Conservation (phyloP, 2,113 vertebrate species). For the Balaenoptera acutorostrata region DNA sequence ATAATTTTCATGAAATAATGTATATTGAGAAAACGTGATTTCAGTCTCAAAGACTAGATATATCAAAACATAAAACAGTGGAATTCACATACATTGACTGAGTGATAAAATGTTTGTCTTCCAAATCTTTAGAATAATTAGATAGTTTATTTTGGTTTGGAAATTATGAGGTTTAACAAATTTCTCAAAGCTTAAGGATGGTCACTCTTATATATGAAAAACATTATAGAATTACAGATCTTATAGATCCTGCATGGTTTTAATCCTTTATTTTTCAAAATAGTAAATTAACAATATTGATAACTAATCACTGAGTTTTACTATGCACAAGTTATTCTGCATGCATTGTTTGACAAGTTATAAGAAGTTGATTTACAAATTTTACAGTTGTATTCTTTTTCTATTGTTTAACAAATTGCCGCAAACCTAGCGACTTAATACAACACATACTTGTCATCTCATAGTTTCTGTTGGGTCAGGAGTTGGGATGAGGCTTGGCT, state of each 20-base stretch:
- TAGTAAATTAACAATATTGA: not conserved
- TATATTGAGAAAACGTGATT: not conserved
- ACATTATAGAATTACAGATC: not conserved
- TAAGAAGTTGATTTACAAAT: not conserved
- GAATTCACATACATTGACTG: not conserved
- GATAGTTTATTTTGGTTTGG: not conserved
- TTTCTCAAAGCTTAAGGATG: not conserved
- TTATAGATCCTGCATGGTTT: not conserved
- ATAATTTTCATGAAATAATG: not conserved
- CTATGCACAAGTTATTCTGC: not conserved
- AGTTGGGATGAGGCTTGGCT: not conserved
- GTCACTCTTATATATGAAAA: not conserved
- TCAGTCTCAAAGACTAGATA: not conserved
- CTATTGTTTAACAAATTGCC: not conserved
- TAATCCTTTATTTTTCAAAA: not conserved
- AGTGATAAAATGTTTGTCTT: not conserved
- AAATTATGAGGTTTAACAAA: not conserved
- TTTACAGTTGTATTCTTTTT: not conserved
- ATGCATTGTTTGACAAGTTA: not conserved
- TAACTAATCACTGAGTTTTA: not conserved
- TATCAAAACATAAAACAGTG: not conserved
- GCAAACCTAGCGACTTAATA: not conserved
- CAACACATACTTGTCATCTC: not conserved
- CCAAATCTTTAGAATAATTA: not conserved
- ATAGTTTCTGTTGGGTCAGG: not conserved